These are phyloP conservation scores for Heteractis magnifica DNA, from an alignment of 92 coral and sea anemone genomes.

Conservation along the genomic window DNA sequence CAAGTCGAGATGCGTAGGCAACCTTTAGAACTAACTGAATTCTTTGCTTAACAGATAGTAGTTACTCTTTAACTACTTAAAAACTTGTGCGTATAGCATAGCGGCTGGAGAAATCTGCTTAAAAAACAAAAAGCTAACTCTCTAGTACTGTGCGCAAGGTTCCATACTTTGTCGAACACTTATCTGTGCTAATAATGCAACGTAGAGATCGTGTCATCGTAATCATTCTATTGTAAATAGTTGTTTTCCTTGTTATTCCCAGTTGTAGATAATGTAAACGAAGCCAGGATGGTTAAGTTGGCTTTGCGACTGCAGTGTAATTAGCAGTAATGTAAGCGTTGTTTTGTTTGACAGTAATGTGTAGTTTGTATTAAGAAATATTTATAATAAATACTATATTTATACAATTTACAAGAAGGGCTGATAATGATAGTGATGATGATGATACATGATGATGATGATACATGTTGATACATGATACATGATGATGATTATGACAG, in stretches of 20 bases:
- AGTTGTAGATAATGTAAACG: neutral
- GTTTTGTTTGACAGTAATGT: neutral
- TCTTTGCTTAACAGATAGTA: no score
- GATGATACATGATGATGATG: neutral
- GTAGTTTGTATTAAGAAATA: neutral
- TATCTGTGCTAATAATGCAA: no score
- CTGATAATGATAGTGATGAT: no score
- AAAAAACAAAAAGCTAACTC: neutral
- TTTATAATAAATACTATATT: constrained; percentile 1
- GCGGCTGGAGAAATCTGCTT: no score
- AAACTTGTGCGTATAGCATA: no score
- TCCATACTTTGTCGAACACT: no score
- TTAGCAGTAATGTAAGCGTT: neutral
- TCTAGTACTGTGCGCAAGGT: neutral
- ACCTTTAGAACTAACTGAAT: no score
- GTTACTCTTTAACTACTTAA: no score
- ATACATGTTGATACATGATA: neutral
- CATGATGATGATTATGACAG: neutral
- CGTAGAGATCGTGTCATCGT: neutral
- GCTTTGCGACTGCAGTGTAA: neutral
- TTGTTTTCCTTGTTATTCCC: neutral
- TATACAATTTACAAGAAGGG: neutral
- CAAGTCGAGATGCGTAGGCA: no score
- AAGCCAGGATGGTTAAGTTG: neutral
- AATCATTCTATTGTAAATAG: neutral